phyloP scores from a whole-genome alignment of 2,797 vertebrate species.

The Myotis vivesi region DNA sequence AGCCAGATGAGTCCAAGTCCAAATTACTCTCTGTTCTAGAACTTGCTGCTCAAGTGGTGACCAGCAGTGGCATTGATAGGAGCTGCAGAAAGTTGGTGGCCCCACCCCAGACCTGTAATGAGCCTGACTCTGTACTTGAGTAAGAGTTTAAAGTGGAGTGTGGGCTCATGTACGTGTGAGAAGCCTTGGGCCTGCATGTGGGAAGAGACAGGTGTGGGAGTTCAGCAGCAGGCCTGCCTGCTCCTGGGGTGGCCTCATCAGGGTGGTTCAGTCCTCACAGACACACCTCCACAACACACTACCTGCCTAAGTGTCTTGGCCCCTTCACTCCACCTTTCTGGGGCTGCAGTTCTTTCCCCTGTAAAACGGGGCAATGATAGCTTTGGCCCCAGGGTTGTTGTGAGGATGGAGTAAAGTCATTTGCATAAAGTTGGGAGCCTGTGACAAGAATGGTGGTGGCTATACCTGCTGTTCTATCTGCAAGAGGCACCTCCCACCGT shows the following conservation, averaged over 20 bases:
- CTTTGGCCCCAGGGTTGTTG: no score
- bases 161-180: neutral
- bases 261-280: neutral
- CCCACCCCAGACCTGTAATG: no score
- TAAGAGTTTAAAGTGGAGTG: fast-evolving
- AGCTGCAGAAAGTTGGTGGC: fast-evolving
- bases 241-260: neutral
- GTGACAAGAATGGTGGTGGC: neutral
- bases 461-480: neutral
- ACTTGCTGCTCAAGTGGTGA: neutral
- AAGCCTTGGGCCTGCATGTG: neutral
- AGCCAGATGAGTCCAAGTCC: neutral
- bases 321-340: neutral
- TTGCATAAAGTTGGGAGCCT: neutral
- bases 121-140: neutral
- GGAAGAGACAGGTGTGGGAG: neutral
- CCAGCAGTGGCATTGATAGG: fast-evolving
- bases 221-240: neutral
- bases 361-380: neutral
- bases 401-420: neutral
- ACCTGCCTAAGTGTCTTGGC: neutral
- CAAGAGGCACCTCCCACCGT: neutral
- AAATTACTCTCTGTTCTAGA: neutral
- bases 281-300: neutral
- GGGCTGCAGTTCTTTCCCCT: neutral